Percentiles rank a stretch among this genome's conserved stretches.
Evolutionary conservation across 1,140 invertebrate species (phyloP).

Genomic region (Saccostrea glomerata): DNA sequence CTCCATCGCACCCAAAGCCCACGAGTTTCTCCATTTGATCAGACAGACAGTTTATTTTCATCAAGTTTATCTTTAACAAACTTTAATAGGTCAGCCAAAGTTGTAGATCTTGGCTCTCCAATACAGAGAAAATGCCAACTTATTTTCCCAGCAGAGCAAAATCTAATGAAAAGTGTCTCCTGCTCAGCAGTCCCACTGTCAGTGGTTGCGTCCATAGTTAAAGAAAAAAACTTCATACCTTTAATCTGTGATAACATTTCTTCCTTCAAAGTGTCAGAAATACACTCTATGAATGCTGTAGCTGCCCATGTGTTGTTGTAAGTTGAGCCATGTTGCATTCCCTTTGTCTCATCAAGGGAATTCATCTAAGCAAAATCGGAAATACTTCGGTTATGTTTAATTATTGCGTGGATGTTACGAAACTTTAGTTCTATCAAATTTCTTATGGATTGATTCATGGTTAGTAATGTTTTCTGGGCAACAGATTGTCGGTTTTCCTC

Average conservation of each 20-base stretch:
- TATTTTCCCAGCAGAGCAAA: not conserved
- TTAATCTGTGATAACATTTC: not conserved
- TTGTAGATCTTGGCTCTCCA: conserved; percentile 4
- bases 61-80: too few relatives aligned
- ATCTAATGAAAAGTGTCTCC: not conserved
- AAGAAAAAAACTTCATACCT: not conserved
- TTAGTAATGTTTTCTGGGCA: too few relatives aligned
- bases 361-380: not conserved
- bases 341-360: not conserved
- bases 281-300: not conserved
- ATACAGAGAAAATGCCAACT: not conserved
- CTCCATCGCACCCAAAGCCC: too few relatives aligned
- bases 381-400: not conserved
- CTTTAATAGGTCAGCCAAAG: too few relatives aligned
- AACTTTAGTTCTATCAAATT: not conserved
- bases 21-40: too few relatives aligned
- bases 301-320: conserved; percentile 10
- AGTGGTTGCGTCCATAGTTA: not conserved
- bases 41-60: too few relatives aligned
- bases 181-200: not conserved
- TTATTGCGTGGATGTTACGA: not conserved
- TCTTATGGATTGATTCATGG: too few relatives aligned
- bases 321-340: not conserved
- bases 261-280: not conserved
- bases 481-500: too few relatives aligned